phyloP scores from a whole-genome alignment of 2,113 vertebrate species.

The Fregata magnificens region DNA sequence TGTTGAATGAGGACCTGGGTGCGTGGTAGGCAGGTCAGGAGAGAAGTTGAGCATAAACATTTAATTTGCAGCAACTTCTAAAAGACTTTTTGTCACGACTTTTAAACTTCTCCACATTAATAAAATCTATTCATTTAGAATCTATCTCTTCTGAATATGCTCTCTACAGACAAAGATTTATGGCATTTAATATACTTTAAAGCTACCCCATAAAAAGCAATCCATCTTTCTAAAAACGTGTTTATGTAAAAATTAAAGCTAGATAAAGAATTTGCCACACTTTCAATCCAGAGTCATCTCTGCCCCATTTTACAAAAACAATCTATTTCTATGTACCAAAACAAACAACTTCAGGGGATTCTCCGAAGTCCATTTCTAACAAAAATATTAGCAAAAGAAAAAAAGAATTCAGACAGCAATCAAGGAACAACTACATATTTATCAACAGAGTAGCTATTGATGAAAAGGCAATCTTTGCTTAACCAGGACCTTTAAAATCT shows the following conservation, averaged over 20 bases:
- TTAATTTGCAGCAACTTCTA: background rate
- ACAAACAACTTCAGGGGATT: background rate
- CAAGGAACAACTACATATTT: background rate
- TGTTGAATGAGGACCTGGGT: background rate
- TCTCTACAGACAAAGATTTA: slow-evolving; percentile 49
- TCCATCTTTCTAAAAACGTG: slow-evolving; percentile 31
- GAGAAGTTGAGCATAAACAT: background rate
- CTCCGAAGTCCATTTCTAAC: background rate
- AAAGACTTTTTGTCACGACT: background rate
- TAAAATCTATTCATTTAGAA: slow-evolving; percentile 20
- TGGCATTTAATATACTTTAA: slow-evolving; percentile 60
- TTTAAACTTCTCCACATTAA: background rate
- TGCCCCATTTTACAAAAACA: background rate
- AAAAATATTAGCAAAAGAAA: background rate
- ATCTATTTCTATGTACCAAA: background rate
- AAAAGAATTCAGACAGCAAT: background rate
- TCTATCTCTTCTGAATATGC: background rate
- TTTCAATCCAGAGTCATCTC: background rate
- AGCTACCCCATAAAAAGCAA: slow-evolving; percentile 1
- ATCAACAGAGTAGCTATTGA: background rate
- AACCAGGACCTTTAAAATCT: background rate
- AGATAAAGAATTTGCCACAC: background rate
- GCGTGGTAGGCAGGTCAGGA: fast-evolving
- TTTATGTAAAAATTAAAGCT: slow-evolving; percentile 48
- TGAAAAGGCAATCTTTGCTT: background rate